These are phyloP conservation scores for Abrostola triplasia DNA, from an alignment of 2,888 invertebrate species.

Conservation along the genomic window DNA sequence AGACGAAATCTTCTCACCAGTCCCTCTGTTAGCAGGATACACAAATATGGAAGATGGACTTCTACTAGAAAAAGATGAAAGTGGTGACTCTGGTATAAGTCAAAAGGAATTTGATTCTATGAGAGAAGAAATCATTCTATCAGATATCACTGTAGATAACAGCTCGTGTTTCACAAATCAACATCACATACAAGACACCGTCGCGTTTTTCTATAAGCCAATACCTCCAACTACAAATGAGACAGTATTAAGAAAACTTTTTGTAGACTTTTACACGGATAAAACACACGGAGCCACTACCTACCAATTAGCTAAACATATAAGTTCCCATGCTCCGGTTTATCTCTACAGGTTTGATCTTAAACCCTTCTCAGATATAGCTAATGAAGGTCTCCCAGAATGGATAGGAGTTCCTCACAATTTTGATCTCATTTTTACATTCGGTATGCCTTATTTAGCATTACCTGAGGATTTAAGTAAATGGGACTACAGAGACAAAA, in stretches of 20 bases:
- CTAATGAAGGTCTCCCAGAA: slow-evolving; percentile 90
- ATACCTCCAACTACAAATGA: slow-evolving; percentile 90
- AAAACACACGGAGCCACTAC: slow-evolving; percentile 92
- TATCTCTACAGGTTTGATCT: slow-evolving; percentile 93
- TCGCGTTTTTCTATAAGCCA: slow-evolving; percentile 93
- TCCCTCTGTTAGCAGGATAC: slow-evolving; percentile 93
- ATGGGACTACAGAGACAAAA: slow-evolving; percentile 94
- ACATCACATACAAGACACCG: slow-evolving; percentile 91
- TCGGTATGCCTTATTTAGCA: slow-evolving; percentile 93
- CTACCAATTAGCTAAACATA: slow-evolving; percentile 90
- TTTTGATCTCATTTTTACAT: slow-evolving; percentile 94
- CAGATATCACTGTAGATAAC: slow-evolving; percentile 89
- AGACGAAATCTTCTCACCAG: slow-evolving; percentile 89
- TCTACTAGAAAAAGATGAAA: slow-evolving; percentile 87
- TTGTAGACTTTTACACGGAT: slow-evolving; percentile 92
- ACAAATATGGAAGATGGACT: slow-evolving; percentile 95
- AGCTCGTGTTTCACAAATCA: slow-evolving; percentile 89
- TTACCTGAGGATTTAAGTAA: slow-evolving; percentile 88
- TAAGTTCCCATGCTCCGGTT: slow-evolving; percentile 89
- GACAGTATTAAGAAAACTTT: slow-evolving; percentile 89
- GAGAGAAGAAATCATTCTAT: slow-evolving; percentile 89
- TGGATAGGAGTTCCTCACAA: slow-evolving; percentile 95
- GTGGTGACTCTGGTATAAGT: slow-evolving; percentile 89
- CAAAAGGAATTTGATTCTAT: slow-evolving; percentile 89
- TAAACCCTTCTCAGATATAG: slow-evolving; percentile 90